Base-by-base conservation (phyloP, 2,797 vertebrate genomes). In the Helicolenus hilgendorfi region DNA sequence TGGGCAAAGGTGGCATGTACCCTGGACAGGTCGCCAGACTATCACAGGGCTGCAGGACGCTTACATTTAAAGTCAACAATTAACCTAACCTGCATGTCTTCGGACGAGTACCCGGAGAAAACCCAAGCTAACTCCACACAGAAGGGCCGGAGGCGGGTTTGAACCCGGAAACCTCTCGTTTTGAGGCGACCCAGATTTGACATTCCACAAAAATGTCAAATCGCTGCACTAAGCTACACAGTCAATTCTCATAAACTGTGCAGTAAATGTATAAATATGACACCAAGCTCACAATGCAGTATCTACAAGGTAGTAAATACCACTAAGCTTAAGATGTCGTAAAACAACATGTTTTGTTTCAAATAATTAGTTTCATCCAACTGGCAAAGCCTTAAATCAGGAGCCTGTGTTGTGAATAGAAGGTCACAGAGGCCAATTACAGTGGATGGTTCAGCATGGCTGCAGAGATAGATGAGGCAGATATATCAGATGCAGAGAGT, bases 391-490 rank as follows among this genome's bases (percentile, higher is more conserved):
- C 29, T 86, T 73, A 33, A 65, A 82, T 29, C 13, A 14, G 11
- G 15, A 77, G 24, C 11, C 53, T 35, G 11, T 20, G 35, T 64
- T 7, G 24, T 53, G 35, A 78, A 67, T n/a, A 60, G 65, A 84
- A 91, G 91, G 90, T 94, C 81, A 81, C 15, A 11, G 18, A 60
- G 88, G 90, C 74, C 79, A 88, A 91, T 89, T 88, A 86, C 45
- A 49, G 45, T 49, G 15, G 24, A 91, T 56, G 63, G 83, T 89
- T 91, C 79, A 76, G 79, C 82, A 59, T 67, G 84, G 72, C 86
- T 88, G 73, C 73, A 77, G 73, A 91, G 87, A 89, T 87, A 83
- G 83, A 94, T 68, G 60, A 89, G 82, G 62, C 55, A 63, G 92
- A 86, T 87, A 56, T 72, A 89, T 93, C 85, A 90, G 80, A 92